These are phyloP conservation scores for Hydraecia micacea DNA, from an alignment of 2,888 invertebrate genomes.

Conservation along the genomic window DNA sequence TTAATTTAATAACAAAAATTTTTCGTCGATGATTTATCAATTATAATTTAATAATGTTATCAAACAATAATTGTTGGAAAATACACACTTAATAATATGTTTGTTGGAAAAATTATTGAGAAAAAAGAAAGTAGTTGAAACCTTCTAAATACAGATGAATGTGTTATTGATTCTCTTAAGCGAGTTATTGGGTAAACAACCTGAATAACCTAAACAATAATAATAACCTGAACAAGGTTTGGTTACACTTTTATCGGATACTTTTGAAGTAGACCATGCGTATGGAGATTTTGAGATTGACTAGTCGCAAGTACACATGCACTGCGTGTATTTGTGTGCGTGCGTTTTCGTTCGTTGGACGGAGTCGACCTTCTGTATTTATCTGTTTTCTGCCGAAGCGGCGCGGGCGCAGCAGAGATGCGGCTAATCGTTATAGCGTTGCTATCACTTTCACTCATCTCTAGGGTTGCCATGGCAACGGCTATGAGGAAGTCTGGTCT, in stretches of 20 bases:
- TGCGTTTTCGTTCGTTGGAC: background rate
- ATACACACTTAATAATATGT: too few species aligned
- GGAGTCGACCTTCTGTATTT: background rate
- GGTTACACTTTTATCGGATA: background rate
- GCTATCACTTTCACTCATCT: slow-evolving; percentile 76
- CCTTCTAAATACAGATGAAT: background rate
- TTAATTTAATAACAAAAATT: background rate
- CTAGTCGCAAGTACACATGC: background rate
- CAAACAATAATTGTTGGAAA: background rate
- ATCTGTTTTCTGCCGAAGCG: background rate
- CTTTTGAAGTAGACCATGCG: background rate
- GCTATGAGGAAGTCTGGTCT: background rate
- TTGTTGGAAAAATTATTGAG: background rate
- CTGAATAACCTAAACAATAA: too few species aligned
- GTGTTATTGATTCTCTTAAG: background rate
- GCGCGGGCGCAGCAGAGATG: slow-evolving; percentile 66
- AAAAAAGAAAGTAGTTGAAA: too few species aligned
- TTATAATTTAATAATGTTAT: background rate
- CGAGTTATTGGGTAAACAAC: background rate
- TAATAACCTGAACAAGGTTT: too few species aligned
- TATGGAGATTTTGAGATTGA: too few species aligned
- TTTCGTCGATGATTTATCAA: background rate
- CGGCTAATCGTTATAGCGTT: slow-evolving; percentile 72
- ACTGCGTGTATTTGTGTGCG: background rate
- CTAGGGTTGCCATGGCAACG: slow-evolving; percentile 61